Evolutionary conservation across 2,113 vertebrate species (phyloP).

Genomic region (Plecturocebus donacophilus): DNA sequence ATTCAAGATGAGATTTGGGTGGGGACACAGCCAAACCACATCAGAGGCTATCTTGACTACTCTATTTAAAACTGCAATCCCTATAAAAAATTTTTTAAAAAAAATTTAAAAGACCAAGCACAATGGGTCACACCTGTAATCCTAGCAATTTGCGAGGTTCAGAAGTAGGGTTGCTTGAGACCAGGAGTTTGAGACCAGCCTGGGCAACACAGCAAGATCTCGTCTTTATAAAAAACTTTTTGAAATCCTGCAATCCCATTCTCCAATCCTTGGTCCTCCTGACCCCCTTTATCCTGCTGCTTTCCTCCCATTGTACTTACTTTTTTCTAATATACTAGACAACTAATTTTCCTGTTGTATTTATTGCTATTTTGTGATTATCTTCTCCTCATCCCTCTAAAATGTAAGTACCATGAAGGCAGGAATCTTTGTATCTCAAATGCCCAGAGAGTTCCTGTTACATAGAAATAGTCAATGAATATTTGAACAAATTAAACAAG

Average conservation of each 20-base stretch:
- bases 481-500: not conserved
- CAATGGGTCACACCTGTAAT: not conserved
- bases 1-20: too few relatives aligned
- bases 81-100: too few relatives aligned
- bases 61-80: not conserved
- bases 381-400: not conserved
- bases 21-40: too few relatives aligned
- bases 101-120: too few relatives aligned
- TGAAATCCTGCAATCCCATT: not conserved
- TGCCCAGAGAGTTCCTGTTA: not conserved
- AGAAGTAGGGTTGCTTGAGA: not conserved
- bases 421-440: not conserved
- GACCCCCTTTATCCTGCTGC: not conserved
- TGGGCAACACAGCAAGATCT: not conserved
- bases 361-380: conserved; percentile 14
- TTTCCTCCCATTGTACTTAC: not conserved
- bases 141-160: not conserved
- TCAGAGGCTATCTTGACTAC: not conserved
- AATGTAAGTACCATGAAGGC: not conserved
- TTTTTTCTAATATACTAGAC: not conserved
- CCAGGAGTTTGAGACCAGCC: not conserved
- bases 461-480: not conserved
- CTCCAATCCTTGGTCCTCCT: not conserved
- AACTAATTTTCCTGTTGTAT: not conserved
- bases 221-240: not conserved